Evolutionary conservation across 1,140 invertebrate genomes (phyloP).

Genomic region (Heliconius eleuchia): DNA sequence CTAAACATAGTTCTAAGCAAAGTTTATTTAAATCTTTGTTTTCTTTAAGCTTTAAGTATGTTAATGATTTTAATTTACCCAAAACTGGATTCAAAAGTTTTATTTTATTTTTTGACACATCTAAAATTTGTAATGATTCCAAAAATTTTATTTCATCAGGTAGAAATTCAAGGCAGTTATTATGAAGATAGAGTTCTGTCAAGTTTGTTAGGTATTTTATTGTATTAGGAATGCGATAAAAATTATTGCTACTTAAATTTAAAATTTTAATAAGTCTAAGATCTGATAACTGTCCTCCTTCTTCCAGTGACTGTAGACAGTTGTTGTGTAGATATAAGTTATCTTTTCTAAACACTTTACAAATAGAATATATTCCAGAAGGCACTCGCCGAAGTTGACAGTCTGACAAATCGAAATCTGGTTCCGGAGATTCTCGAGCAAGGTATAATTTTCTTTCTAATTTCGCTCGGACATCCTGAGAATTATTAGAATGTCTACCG

Average conservation of each 20-base stretch:
- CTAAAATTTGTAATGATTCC: slow-evolving; percentile 83
- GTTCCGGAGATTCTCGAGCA: slow-evolving; percentile 89
- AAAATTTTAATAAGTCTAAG: slow-evolving; percentile 86
- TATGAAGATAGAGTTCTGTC: slow-evolving; percentile 85
- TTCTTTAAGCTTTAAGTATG: slow-evolving; percentile 81
- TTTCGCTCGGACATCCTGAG: slow-evolving; percentile 83
- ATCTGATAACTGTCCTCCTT: slow-evolving; percentile 87
- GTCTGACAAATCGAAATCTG: slow-evolving; percentile 88
- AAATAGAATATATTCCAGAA: slow-evolving; percentile 88
- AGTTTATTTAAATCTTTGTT: slow-evolving; percentile 83
- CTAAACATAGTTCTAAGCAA: slow-evolving; percentile 84
- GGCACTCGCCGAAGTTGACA: slow-evolving; percentile 87
- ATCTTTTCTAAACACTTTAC: slow-evolving; percentile 90
- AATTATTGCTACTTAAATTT: slow-evolving; percentile 87
- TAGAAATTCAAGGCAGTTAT: slow-evolving; percentile 85
- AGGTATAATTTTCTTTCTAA: slow-evolving; percentile 88
- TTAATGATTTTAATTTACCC: slow-evolving; percentile 83
- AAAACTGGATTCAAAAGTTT: slow-evolving; percentile 85
- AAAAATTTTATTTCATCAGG: slow-evolving; percentile 86
- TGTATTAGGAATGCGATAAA: slow-evolving; percentile 83
- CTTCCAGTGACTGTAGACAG: slow-evolving; percentile 84
- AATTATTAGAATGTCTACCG: slow-evolving; percentile 53
- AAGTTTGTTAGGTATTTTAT: slow-evolving; percentile 84
- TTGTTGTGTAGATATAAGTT: slow-evolving; percentile 86
- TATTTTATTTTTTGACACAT: slow-evolving; percentile 87